Evolutionary conservation across 2,888 invertebrate genomes (phyloP), one percentile per base, ranked within the genome.

Genomic region (Drosophila dives): DNA sequence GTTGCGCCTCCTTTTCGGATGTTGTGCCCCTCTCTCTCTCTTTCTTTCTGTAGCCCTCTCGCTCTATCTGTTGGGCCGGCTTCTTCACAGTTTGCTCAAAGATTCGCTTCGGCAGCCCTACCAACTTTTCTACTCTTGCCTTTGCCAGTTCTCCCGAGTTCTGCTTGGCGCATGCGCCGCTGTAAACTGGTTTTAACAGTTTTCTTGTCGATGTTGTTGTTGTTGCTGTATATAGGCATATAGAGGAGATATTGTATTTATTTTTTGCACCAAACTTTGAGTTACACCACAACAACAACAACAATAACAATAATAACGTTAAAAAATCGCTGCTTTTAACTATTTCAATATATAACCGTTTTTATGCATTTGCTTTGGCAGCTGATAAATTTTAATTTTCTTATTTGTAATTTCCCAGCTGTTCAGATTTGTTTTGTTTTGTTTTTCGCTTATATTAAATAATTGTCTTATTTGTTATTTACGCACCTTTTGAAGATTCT

Each of bases 11-110:
- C 78, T 74, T 68, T 79, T 77, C 51, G 58, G 80, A 54, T 68
- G 62, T 66, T 67, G 63, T 67, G 49, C 63, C 2, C 8, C 8
- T 38, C 38, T 40, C 55, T 26, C 26, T 54, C 26, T 51, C 20
- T 20, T 0, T 26, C 6, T 26, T 2, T 23, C 17, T 5, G 15
- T 4, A 5, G n/a, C 12, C 0, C 20, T 3, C 32, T 20, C 6
- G 2, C 36, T 8, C 29, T 40, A 29, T 64, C 15, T 76, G 62
- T 64, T 58, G 69, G 65, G 75, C 77, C 77, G 83, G 83, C 76
- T 75, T 76, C 69, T 80, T 87, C 77, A 81, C 87, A 82, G 86
- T 88, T 88, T 86, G 77, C 80, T 81, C 73, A 80, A 76, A 84
- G 81, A 88, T 88, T 88, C 87, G 83, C 65, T 75, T 77, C 83